Evolutionary conservation across 2,888 invertebrate genomes (phyloP).

Genomic region (Drosophila atripex): DNA sequence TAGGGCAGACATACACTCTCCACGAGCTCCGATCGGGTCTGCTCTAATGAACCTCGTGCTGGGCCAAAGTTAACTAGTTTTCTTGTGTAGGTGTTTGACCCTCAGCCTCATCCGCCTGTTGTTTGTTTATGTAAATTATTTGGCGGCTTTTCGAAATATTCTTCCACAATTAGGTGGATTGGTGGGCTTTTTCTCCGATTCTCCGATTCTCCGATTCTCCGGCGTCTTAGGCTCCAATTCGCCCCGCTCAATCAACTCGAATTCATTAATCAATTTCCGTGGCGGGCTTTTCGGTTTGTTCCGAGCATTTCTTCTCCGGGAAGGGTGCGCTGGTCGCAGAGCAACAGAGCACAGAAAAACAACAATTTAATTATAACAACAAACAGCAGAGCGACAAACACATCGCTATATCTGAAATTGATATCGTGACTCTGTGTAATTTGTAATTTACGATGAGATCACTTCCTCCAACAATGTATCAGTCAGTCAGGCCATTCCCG

Average conservation of each 20-base stretch:
- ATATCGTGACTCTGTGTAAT: slow-evolving; percentile 81
- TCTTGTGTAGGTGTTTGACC: slow-evolving; percentile 72
- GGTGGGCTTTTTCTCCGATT: slow-evolving; percentile 24
- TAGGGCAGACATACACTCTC: slow-evolving; percentile 8
- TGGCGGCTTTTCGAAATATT: slow-evolving; percentile 43
- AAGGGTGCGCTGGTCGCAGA: slow-evolving; percentile 31
- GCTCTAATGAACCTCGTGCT: slow-evolving; percentile 68
- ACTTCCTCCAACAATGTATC: slow-evolving; percentile 75
- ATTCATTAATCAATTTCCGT: slow-evolving; percentile 76
- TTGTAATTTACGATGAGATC: slow-evolving; percentile 82
- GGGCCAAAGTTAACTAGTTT: slow-evolving; percentile 44
- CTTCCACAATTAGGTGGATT: slow-evolving; percentile 58
- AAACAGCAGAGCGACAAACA: slow-evolving; percentile 57
- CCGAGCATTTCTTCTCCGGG: slow-evolving; percentile 36
- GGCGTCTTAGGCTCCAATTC: slow-evolving; percentile 16
- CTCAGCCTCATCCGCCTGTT: slow-evolving; percentile 46
- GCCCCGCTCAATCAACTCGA: slow-evolving; percentile 59
- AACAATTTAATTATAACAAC: slow-evolving; percentile 80
- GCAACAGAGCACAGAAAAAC: slow-evolving; percentile 41
- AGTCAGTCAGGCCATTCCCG: slow-evolving; percentile 32
- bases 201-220: slow-evolving; percentile 34
- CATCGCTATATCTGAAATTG: slow-evolving; percentile 74
- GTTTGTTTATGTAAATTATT: slow-evolving; percentile 63
- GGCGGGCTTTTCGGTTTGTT: slow-evolving; percentile 34
- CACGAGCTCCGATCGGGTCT: slow-evolving; percentile 7